phyloP scores from a whole-genome alignment of 2,888 invertebrate genomes.

The Apodemia hepburni region DNA sequence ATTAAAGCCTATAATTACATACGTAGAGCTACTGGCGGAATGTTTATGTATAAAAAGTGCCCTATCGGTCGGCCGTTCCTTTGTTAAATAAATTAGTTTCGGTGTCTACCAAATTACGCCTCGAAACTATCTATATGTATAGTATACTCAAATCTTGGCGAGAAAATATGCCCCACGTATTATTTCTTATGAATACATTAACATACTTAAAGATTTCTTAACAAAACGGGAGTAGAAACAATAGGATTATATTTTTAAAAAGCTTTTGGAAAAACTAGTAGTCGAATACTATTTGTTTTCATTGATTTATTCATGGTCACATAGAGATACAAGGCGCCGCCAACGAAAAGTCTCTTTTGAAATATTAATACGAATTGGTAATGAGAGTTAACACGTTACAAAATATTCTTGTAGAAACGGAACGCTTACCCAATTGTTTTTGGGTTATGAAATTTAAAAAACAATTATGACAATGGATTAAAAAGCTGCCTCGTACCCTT shows the following conservation, averaged over 20 bases:
- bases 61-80: constrained; percentile 73
- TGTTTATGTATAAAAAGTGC: constrained; percentile 69
- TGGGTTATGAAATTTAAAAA: neutral
- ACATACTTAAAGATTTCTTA: constrained; percentile 58
- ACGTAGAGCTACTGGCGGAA: constrained; percentile 9
- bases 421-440: neutral
- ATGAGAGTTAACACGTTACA: constrained; percentile 49
- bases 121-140: constrained; percentile 72
- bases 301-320: constrained; percentile 78
- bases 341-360: constrained; percentile 51
- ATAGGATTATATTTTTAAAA: constrained; percentile 64
- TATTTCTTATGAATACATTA: constrained; percentile 69
- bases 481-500: too few relatives aligned
- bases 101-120: constrained; percentile 82
- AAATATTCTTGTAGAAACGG: neutral
- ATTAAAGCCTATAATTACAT: constrained; percentile 12
- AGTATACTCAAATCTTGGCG: constrained; percentile 33
- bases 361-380: constrained; percentile 65
- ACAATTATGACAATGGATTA: too few relatives aligned
- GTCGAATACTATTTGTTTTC: constrained; percentile 78
- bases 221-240: constrained; percentile 71
- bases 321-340: constrained; percentile 68
- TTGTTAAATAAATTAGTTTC: constrained; percentile 81
- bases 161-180: constrained; percentile 76
- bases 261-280: constrained; percentile 72